Percentiles rank a stretch among this genome's conserved stretches.
Evolutionary conservation across 2,888 invertebrate species (phyloP).

Genomic region (Tipula helvola): DNA sequence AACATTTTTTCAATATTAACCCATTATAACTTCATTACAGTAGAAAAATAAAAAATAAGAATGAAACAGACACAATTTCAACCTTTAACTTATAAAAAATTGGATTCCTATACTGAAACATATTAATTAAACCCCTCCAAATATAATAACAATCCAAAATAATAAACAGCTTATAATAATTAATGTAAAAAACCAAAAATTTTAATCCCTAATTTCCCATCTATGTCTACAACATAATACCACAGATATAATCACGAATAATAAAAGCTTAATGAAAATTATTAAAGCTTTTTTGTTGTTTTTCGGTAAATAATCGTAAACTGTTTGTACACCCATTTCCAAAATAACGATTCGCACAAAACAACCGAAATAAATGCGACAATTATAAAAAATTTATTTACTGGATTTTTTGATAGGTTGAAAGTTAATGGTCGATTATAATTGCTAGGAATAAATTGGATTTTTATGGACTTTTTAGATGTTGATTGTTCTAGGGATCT

Average conservation of each 20-base stretch:
- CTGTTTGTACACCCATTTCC: not conserved
- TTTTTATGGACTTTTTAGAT: not conserved
- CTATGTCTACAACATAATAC: not conserved
- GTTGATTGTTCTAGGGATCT: not conserved
- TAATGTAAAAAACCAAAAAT: not conserved
- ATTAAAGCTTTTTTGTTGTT: not conserved
- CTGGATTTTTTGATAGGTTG: not conserved
- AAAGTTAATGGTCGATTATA: slow-evolving; percentile 4
- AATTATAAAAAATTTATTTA: not conserved
- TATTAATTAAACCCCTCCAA: not conserved
- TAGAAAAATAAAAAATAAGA: too few relatives aligned
- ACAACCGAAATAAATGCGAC: not conserved
- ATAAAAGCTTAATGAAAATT: not conserved
- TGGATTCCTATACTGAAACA: not conserved
- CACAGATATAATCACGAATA: not conserved
- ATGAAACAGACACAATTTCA: too few relatives aligned
- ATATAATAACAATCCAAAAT: not conserved
- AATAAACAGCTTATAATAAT: not conserved
- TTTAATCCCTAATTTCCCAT: not conserved
- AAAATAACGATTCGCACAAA: not conserved
- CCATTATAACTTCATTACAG: too few relatives aligned
- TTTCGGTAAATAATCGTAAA: not conserved
- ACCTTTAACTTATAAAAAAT: too few relatives aligned
- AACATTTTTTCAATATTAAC: too few relatives aligned
- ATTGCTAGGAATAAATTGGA: not conserved